Base-by-base conservation (phyloP, 1,140 invertebrate genomes). In the Ctenoplectra terminalis region DNA sequence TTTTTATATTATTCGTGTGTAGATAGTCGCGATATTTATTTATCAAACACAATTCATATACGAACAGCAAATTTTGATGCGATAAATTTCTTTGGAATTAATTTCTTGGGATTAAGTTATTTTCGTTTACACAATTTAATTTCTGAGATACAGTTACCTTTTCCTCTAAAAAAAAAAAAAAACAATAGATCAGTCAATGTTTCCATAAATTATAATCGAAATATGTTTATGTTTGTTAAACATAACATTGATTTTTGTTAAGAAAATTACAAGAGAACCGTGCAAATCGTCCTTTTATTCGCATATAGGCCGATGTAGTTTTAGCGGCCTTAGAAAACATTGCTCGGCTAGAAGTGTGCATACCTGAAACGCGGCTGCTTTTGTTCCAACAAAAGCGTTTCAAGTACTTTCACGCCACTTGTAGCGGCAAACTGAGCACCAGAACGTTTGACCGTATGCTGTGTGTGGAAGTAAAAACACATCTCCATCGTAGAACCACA, bases 371-470 rank as follows among this genome's bases (percentile, higher is more conserved):
- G 20, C 17, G 43, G 43, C 43, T 67, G 64, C 64, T 67, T 67
- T 67, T 67, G 40, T 67, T 67, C 64, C 64, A 31, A 67, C 64
- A 67, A 48, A 67, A 67, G 40, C 64, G 5, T 46, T 67, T 67
- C 64, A 48, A 67, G 64, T 26, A 67, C 64, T 67, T 67, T 67
- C 64, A 67, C 64, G 64, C 37, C 64, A 67, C 64, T 67, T 46
- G 43, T 31, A 48, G 29, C 64, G 48, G 29, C 26, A 48, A 15
- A 29, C 43, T 48, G 64, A 67, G 43, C 40, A 66, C 37, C 63
- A 67, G 26, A 67, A 67, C 43, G 64, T 67, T 67, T 67, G 43
- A 48, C 64, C 64, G 48, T 46, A 43, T 29, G 64, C 26, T 29
- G 40, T 43, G 23, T 67, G 43, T 20, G 20, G 8, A 48, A 23